phyloP scores from a whole-genome alignment of 2,797 vertebrate species.

The Loriculus beryllinus region DNA sequence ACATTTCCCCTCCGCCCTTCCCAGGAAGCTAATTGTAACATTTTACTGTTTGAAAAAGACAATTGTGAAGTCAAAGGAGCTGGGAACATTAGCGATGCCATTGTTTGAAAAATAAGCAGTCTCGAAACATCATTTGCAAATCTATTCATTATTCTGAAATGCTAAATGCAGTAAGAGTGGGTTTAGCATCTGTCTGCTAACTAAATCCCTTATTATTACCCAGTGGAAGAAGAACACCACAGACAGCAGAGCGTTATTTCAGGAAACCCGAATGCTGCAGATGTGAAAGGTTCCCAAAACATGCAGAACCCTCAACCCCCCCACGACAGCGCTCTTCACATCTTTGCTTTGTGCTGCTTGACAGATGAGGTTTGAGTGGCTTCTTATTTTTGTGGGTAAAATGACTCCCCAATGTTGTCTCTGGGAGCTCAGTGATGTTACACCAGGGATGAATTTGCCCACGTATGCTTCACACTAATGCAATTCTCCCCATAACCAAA shows the following conservation, averaged over 20 bases:
- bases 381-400: constrained; percentile 43
- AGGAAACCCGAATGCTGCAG: neutral
- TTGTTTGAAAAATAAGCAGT: constrained; percentile 58
- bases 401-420: neutral
- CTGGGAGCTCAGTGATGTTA: neutral
- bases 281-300: constrained; percentile 30
- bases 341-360: constrained; percentile 60
- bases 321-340: neutral
- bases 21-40: constrained; percentile 9
- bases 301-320: neutral
- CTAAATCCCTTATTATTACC: constrained; percentile 51
- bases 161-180: constrained; percentile 42
- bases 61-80: constrained; percentile 51
- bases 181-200: constrained; percentile 64
- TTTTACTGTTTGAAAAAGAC: constrained; percentile 22
- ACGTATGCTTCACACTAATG: constrained; percentile 27
- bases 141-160: constrained; percentile 69
- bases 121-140: constrained; percentile 66
- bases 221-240: constrained; percentile 18
- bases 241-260: constrained; percentile 14
- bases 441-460: constrained; percentile 22
- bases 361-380: constrained; percentile 26
- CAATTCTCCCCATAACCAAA: constrained; percentile 36
- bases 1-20: neutral
- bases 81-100: constrained; percentile 58